phyloP scores from a whole-genome alignment of 2,113 vertebrate genomes.

The Phodopus roborovskii region DNA sequence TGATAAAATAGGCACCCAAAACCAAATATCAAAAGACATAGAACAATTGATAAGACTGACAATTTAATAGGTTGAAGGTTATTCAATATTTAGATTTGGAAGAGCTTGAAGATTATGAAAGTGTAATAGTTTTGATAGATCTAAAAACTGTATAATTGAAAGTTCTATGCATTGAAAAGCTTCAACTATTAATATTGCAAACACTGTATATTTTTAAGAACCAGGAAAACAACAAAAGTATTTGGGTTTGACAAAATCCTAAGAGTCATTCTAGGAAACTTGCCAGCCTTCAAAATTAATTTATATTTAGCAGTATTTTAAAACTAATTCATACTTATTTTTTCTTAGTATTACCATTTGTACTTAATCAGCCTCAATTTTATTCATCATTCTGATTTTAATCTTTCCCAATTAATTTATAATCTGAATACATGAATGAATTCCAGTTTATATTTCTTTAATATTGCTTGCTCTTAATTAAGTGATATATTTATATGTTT shows the following conservation, averaged over 20 bases:
- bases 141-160: background rate
- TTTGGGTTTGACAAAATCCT: too few species aligned
- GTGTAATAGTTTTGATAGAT: too few species aligned
- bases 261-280: rapidly evolving
- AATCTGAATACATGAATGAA: background rate
- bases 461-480: background rate
- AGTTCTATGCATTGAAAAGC: background rate
- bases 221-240: background rate
- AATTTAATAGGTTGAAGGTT: background rate
- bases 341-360: background rate
- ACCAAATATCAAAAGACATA: background rate
- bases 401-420: background rate
- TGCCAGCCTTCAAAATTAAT: background rate
- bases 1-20: background rate
- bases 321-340: background rate
- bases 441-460: background rate
- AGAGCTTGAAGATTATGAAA: background rate
- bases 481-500: background rate
- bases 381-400: background rate
- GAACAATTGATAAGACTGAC: background rate
- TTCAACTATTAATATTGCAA: background rate
- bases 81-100: background rate
- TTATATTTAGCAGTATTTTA: background rate
- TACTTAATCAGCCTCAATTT: background rate
- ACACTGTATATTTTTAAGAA: background rate